Evolutionary conservation across 2,797 vertebrate species (phyloP).

Genomic region (Poecile montanus): DNA sequence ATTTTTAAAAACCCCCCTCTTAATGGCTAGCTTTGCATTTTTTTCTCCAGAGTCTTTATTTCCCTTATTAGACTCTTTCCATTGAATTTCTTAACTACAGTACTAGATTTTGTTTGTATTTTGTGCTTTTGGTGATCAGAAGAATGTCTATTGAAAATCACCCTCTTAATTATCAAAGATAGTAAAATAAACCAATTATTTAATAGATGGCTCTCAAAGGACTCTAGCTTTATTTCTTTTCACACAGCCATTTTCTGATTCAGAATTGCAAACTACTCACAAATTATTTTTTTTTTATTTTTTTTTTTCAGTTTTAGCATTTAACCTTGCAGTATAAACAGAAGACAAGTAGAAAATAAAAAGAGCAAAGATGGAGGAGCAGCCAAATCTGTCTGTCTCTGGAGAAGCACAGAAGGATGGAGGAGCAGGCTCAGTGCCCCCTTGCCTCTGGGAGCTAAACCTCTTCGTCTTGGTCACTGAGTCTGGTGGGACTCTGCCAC

Average conservation of each 20-base stretch:
- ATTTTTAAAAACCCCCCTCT: fast-evolving
- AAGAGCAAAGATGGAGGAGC: background rate
- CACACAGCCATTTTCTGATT: background rate
- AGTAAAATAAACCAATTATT: background rate
- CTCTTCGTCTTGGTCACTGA: background rate
- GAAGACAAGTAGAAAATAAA: background rate
- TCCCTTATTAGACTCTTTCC: background rate
- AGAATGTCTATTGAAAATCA: background rate
- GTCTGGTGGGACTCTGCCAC: background rate
- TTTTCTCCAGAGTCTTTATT: background rate
- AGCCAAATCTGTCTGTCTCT: background rate
- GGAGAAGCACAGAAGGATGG: fast-evolving
- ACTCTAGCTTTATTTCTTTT: background rate
- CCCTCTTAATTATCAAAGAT: background rate
- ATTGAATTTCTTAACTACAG: background rate
- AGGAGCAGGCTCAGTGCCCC: background rate
- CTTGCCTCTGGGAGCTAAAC: background rate
- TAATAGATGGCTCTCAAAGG: background rate
- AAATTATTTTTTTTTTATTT: background rate
- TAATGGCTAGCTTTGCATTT: background rate
- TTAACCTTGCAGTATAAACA: background rate
- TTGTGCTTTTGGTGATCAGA: background rate
- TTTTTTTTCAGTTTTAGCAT: background rate
- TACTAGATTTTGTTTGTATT: background rate
- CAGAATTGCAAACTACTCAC: background rate